These are phyloP conservation scores for Podilymbus podiceps DNA, from an alignment of 2,113 vertebrate genomes.

Conservation along the genomic window DNA sequence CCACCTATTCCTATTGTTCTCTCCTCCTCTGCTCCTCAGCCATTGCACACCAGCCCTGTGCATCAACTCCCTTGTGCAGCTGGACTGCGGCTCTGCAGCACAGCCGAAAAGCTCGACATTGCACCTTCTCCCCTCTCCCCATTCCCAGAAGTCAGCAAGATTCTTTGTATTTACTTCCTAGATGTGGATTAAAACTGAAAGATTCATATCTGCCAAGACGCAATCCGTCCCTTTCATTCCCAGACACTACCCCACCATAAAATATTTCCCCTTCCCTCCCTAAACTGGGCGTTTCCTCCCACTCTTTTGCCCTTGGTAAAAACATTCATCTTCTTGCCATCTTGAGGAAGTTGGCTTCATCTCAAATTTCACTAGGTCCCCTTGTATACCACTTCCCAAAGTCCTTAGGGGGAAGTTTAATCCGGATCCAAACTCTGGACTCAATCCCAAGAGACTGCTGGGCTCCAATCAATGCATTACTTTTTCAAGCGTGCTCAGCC, in stretches of 20 bases:
- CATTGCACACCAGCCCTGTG: accelerated
- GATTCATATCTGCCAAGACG: slow-evolving; percentile 49
- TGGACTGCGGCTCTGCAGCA: not conserved
- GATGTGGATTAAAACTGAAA: slow-evolving; percentile 55
- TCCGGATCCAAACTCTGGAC: slow-evolving; percentile 54
- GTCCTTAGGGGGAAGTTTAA: slow-evolving; percentile 53
- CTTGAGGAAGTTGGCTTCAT: slow-evolving; percentile 53
- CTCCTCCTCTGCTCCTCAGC: not conserved
- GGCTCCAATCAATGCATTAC: slow-evolving; percentile 5
- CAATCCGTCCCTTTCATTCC: slow-evolving; percentile 66
- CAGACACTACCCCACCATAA: slow-evolving; percentile 61
- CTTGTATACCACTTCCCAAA: slow-evolving; percentile 44
- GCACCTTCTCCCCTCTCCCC: not conserved
- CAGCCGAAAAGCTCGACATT: accelerated
- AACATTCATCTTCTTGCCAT: slow-evolving; percentile 61
- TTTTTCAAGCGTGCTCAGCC: slow-evolving; percentile 47
- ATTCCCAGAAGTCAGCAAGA: not conserved
- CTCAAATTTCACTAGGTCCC: slow-evolving; percentile 56
- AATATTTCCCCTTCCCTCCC: slow-evolving; percentile 60
- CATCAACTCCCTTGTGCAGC: not conserved
- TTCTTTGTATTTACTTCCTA: slow-evolving; percentile 63
- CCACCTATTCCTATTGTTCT: slow-evolving; percentile 6
- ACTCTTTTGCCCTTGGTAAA: slow-evolving; percentile 60
- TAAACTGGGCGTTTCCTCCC: slow-evolving; percentile 48
- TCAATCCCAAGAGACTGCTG: slow-evolving; percentile 6